phyloP scores from a whole-genome alignment of 2,888 invertebrate genomes.

The Caenorhabditis wallacei region DNA sequence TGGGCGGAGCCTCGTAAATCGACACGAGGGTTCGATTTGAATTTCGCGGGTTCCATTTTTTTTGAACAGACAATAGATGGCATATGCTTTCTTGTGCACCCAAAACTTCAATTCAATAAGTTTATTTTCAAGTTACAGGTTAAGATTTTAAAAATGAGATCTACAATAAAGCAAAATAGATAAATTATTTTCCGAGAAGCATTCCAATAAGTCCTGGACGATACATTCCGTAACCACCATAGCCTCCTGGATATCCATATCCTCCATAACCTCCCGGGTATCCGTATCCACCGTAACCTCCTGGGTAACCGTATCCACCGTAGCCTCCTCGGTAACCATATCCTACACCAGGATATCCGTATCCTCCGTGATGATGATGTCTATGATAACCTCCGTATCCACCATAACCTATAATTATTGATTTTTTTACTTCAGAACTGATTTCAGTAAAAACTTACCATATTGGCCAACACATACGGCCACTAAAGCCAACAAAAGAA shows the following conservation, averaged over 20 bases:
- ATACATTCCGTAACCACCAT: conserved; percentile 30
- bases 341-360: conserved; percentile 19
- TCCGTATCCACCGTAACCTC: conserved; percentile 37
- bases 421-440: too few relatives aligned
- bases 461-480: conserved; percentile 10
- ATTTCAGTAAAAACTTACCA: conserved; percentile 1
- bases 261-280: conserved; percentile 35
- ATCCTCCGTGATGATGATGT: conserved; percentile 26
- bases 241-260: conserved; percentile 25
- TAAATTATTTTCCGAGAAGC: conserved; percentile 11
- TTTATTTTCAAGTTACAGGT: not conserved
- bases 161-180: not conserved
- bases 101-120: too few relatives aligned
- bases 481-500: conserved; percentile 1
- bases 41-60: too few relatives aligned
- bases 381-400: conserved; percentile 23
- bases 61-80: too few relatives aligned
- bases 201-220: conserved; percentile 23
- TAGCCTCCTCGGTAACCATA: conserved; percentile 30
- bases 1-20: too few relatives aligned
- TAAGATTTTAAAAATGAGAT: not conserved
- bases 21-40: too few relatives aligned
- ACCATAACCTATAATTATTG: conserved; percentile 23
- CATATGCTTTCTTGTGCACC: too few relatives aligned
- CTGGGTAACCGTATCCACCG: conserved; percentile 21